Evolutionary conservation across 2,888 invertebrate genomes (phyloP).

Genomic region (Cephus rjabovi): DNA sequence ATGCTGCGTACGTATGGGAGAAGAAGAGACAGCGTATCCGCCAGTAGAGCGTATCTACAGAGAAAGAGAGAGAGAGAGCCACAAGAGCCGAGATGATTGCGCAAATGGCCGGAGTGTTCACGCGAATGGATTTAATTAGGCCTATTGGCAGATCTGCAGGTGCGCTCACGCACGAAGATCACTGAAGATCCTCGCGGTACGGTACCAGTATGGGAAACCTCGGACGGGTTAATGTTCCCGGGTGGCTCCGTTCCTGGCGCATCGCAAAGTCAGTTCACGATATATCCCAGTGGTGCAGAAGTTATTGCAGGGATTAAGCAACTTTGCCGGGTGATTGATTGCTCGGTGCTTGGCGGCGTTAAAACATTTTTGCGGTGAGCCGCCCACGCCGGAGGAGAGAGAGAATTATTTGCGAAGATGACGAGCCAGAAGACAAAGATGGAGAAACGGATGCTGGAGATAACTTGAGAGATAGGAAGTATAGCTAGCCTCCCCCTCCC

Average conservation of each 20-base stretch:
- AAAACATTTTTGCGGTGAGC: constrained; percentile 51
- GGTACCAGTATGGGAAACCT: not conserved
- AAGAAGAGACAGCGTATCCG: not conserved
- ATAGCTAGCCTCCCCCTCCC: not conserved
- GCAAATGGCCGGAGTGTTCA: constrained; percentile 19
- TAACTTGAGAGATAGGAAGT: not conserved
- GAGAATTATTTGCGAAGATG: not conserved
- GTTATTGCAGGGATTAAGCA: constrained; percentile 58
- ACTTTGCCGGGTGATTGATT: constrained; percentile 58
- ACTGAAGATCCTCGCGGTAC: not conserved
- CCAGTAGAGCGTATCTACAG: not conserved
- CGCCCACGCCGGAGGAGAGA: constrained; percentile 38
- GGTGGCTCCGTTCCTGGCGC: not conserved
- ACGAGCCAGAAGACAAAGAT: not conserved
- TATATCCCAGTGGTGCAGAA: constrained; percentile 28
- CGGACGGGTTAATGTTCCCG: constrained; percentile 1
- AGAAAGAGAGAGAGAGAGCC: not conserved
- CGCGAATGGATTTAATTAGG: constrained; percentile 34
- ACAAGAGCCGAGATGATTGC: constrained; percentile 18
- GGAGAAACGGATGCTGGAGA: not conserved
- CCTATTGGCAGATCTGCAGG: constrained; percentile 25
- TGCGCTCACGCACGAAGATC: constrained; percentile 1
- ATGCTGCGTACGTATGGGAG: not conserved
- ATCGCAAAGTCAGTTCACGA: not conserved
- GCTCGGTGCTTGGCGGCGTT: constrained; percentile 48